Evolutionary conservation across 2,113 vertebrate species (phyloP).

Genomic region (Xiphophorus couchianus): DNA sequence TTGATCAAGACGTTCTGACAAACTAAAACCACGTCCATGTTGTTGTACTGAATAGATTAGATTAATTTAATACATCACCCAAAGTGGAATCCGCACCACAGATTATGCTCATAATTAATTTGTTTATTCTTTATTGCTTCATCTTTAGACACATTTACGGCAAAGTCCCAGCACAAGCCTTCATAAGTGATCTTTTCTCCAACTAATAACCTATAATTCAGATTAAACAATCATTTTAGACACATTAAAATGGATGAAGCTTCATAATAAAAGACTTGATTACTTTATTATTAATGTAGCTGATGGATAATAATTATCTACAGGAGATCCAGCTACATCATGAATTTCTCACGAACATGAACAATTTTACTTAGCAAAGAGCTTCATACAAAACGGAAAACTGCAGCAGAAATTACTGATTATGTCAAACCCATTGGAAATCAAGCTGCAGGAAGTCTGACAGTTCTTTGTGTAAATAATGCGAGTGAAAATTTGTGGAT

Average conservation of each 20-base stretch:
- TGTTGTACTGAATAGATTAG: background rate
- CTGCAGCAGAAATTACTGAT: background rate
- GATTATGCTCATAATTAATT: conserved; percentile 20
- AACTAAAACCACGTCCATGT: background rate
- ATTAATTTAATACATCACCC: conserved; percentile 1
- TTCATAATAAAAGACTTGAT: background rate
- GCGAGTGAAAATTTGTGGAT: background rate
- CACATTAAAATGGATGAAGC: background rate
- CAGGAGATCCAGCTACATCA: background rate
- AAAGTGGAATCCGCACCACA: conserved; percentile 1
- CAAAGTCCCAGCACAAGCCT: conserved; percentile 2
- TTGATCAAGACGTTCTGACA: conserved; percentile 11
- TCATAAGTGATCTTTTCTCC: background rate
- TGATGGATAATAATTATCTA: background rate
- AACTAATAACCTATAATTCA: background rate
- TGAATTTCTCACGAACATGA: background rate
- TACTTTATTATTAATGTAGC: background rate
- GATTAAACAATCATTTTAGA: background rate
- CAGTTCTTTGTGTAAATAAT: too few species aligned
- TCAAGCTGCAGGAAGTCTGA: too few species aligned
- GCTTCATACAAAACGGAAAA: background rate
- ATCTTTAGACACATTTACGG: background rate
- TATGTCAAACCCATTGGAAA: background rate
- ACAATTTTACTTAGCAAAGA: background rate
- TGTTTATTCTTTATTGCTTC: background rate